Percentiles rank a stretch among this genome's conserved stretches.
Evolutionary conservation across 2,113 vertebrate genomes (phyloP).

Genomic region (Apaloderma vittatum): DNA sequence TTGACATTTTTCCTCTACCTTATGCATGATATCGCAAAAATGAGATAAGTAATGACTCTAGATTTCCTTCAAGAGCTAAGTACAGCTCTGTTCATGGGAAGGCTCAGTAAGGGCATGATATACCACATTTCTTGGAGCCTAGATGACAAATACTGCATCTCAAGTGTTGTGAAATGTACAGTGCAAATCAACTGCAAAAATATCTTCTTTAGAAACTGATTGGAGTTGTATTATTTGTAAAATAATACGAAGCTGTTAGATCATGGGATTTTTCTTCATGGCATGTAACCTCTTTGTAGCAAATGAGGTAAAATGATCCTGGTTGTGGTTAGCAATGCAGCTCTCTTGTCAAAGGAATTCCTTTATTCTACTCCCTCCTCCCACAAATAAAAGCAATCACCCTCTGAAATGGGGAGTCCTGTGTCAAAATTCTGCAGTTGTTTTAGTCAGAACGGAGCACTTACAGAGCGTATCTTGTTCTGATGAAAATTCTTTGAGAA

Average conservation of each 20-base stretch:
- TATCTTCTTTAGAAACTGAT: not conserved
- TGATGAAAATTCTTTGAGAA: not conserved
- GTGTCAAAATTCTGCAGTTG: not conserved
- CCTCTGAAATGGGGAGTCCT: not conserved
- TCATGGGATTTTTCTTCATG: conserved; percentile 22
- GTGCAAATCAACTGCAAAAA: conserved; percentile 22
- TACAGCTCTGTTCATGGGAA: not conserved
- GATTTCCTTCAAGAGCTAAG: not conserved
- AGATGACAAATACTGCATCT: not conserved
- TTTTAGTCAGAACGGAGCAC: not conserved
- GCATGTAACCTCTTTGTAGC: conserved; percentile 21
- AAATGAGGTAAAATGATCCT: conserved; percentile 55
- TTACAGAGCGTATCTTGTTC: not conserved
- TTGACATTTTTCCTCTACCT: not conserved
- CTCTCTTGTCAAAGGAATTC: conserved; percentile 47
- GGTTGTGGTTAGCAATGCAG: conserved; percentile 36
- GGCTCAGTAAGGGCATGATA: not conserved
- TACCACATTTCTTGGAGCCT: not conserved
- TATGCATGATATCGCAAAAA: not conserved
- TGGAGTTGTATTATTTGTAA: conserved; percentile 4
- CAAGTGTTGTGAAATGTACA: not conserved
- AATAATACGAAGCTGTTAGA: conserved; percentile 19
- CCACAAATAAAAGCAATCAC: conserved; percentile 28
- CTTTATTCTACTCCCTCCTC: conserved; percentile 31
- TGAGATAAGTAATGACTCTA: not conserved